Base-by-base conservation (phyloP, 2,797 vertebrate species). In the Anas bahamensis region DNA sequence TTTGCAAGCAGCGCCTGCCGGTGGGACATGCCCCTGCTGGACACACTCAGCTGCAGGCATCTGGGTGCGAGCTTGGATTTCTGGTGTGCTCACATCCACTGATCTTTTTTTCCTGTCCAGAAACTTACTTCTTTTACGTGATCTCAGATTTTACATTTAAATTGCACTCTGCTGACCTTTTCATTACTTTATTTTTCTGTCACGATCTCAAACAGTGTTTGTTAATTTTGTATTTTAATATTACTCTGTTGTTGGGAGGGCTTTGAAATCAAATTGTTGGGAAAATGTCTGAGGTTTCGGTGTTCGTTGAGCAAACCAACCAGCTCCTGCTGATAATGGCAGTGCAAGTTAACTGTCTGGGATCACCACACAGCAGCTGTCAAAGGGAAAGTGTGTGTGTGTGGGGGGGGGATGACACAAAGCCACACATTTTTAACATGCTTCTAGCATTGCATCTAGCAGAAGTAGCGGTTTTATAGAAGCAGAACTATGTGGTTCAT, bases 381-480 rank as follows among this genome's bases (percentile, higher is more conserved):
- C 89, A 91, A 57, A 61, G 74, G 56, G 75, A 61, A 65, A 83
- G 37, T 37, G 35, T 37, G 35, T 37, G 35, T 37, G 37, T 63
- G 26, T 18, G 39, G 39, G 44, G 19, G 33, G 55, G 33, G 55
- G 42, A 82, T 82, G 63, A 59, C 64, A 88, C 59, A 79, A 82
- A 88, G 59, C 37, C 1, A 3, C 44, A 79, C 37, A 64, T 89
- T 88, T 91, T 76, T 79, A 56, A 79, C 77, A 5, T n/a, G 66
- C 61, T 89, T 88, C 71, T 79, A 84, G 73, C 70, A 81, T 17
- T 60, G 53, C 68, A 79, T 86, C 74, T 50, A 84, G 60, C 53
- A 92, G 73, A 95, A 93, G 64, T 44, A 76, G 90, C 59, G 68
- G 89, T 94, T 96, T 92, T 68, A 81, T 55, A 91, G 77, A 86